These are phyloP conservation scores for Orientallactaga bullata DNA, from an alignment of 2,113 vertebrate species.

Conservation along the genomic window DNA sequence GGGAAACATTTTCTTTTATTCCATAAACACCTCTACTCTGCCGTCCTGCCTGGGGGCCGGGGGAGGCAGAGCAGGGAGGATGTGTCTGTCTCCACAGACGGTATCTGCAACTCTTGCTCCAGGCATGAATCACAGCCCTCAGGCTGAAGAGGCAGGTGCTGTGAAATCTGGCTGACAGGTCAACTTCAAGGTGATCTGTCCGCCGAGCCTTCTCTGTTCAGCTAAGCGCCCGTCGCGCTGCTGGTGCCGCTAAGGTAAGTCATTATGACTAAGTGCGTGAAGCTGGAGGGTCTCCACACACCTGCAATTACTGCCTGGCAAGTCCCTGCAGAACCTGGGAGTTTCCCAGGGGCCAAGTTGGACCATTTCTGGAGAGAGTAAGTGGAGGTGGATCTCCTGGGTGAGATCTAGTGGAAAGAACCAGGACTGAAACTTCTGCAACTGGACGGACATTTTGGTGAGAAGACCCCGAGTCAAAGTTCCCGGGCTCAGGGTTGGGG, in stretches of 20 bases:
- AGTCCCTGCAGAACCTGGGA: conserved; percentile 63
- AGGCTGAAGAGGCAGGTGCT: conserved; percentile 52
- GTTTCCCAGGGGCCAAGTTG: conserved; percentile 59
- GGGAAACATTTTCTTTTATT: background rate
- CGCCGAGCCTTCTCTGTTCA: conserved; percentile 37
- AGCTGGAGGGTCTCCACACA: conserved; percentile 56
- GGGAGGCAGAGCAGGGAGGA: background rate
- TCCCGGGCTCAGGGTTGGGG: background rate
- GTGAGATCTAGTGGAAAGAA: background rate
- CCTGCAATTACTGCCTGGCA: conserved; percentile 72
- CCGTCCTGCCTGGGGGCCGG: background rate
- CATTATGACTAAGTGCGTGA: conserved; percentile 61
- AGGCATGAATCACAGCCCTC: conserved; percentile 7
- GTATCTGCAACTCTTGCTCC: background rate
- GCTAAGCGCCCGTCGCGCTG: conserved; percentile 41
- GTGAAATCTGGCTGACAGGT: conserved; percentile 60
- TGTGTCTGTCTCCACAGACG: background rate
- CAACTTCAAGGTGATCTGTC: conserved; percentile 62
- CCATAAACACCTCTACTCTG: background rate
- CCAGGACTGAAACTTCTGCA: background rate
- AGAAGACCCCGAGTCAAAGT: background rate
- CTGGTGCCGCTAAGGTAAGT: conserved; percentile 47
- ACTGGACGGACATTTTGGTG: background rate
- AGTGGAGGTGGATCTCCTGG: background rate
- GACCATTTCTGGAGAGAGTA: background rate